Evolutionary conservation across 2,888 invertebrate genomes (phyloP), one percentile per base, ranked within the genome.

Genomic region (Amblyjoppa fuscipennis): DNA sequence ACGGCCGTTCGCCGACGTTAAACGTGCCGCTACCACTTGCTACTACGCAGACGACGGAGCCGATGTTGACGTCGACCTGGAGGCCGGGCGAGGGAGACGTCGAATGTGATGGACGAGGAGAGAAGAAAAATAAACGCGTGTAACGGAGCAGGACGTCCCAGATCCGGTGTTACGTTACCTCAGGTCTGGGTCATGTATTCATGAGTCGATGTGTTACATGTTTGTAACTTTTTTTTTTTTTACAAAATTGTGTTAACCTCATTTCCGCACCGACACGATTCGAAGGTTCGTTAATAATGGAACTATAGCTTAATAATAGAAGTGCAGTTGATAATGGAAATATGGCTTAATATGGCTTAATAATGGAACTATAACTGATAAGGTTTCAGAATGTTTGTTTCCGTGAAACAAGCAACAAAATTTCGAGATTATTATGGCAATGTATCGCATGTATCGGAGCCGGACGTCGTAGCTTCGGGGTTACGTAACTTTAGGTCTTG

Each of bases 1-100:
- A 81, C 86, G 69, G 13, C 73, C 77, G 85, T 83, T 85, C 77
- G 83, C 77, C 85, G 64, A 80, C 83, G 80, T 77, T 53, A 77
- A 71, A 31, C 53, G 81, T 38, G 71, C 73, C 66, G 59, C 76
- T 66, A 31, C 71, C 61, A 51, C 61, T 53, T 41, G 45, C 53
- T 31, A 28, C 68, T 38, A 59, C 56, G 13, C 66, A 45, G 59
- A 25, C 70, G 45, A 81, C 74, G 77, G 59, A 66, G 77, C 51
- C 68, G 53, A 61, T 56, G 76, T 81, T 78, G 78, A 85, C 82
- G 82, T 76, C 71, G 82, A 49, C 51, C 71, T 51, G 75, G 49
- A 75, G 56, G 66, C 34, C 31, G 25, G 13, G 41, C 75, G 64
- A 13, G 13, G 34, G 69, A 28, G 49, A 75, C 31, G 64, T 64